Conservation (phyloP, 2,888 invertebrate species). For the Drosophila macrospina region DNA sequence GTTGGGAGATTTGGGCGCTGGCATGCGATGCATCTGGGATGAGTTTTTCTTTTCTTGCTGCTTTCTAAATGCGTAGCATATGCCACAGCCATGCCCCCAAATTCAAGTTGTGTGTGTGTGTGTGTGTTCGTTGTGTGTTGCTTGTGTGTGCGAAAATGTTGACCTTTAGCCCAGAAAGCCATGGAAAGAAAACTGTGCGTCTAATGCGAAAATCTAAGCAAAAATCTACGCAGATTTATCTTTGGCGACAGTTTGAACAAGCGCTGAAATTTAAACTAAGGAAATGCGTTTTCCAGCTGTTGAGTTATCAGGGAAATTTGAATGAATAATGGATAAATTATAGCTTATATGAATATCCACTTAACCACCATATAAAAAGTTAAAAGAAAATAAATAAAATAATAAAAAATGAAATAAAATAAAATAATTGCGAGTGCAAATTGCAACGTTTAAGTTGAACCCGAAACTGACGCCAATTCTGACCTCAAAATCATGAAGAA, state of each 20-base stretch:
- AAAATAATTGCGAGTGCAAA: constrained; percentile 17
- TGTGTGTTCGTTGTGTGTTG: constrained; percentile 22
- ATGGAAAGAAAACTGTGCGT: constrained; percentile 38
- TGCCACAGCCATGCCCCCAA: constrained; percentile 26
- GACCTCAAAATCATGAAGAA: constrained; percentile 47
- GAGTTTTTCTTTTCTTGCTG: constrained; percentile 38
- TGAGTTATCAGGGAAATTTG: constrained; percentile 21
- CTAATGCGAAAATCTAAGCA: constrained; percentile 59
- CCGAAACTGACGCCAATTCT: constrained; percentile 53
- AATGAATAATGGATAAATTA: constrained; percentile 16
- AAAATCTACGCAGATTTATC: constrained; percentile 71
- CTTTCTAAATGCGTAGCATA: constrained; percentile 74
- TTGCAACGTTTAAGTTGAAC: constrained; percentile 39
- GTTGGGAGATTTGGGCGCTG: constrained; percentile 47
- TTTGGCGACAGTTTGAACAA: constrained; percentile 55
- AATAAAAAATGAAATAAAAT: background rate
- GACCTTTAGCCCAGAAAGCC: constrained; percentile 71
- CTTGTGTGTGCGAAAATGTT: constrained; percentile 55
- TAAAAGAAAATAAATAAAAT: background rate
- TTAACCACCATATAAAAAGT: background rate
- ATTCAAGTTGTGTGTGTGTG: background rate
- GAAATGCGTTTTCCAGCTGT: constrained; percentile 17
- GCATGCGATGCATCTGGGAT: constrained; percentile 51
- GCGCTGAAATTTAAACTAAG: constrained; percentile 56
- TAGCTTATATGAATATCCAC: constrained; percentile 2